Conservation (phyloP, 2,113 vertebrate species). For the Mirounga angustirostris region DNA sequence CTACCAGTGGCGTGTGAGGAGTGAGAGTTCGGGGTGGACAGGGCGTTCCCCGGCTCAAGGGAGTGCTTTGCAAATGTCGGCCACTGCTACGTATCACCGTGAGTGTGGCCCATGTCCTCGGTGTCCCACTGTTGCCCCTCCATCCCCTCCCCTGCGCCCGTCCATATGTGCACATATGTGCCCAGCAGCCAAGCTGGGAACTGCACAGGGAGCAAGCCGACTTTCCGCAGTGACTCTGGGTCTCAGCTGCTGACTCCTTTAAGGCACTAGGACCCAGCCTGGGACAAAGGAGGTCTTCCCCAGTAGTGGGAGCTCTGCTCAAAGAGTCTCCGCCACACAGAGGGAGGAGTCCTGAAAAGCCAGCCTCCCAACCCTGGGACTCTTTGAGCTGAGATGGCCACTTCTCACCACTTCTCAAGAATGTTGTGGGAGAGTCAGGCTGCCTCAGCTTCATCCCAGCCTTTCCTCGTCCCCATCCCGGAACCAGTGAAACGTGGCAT, state of each 20-base stretch:
- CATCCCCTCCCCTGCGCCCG: too few species aligned
- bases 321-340: neutral
- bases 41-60: fast-evolving
- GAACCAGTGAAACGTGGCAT: neutral
- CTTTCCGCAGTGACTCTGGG: neutral
- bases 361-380: neutral
- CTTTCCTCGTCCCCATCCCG: neutral
- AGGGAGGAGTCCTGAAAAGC: neutral
- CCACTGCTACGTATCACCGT: neutral
- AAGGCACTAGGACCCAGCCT: neutral
- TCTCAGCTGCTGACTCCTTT: neutral
- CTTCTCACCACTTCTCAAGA: slow-evolving; percentile 36
- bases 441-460: neutral
- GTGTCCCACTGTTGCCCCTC: neutral
- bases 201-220: too few species aligned
- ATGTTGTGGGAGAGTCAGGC: neutral
- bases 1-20: neutral
- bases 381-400: neutral
- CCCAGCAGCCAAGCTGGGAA: neutral
- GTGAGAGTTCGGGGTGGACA: too few species aligned
- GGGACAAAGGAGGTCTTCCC: neutral
- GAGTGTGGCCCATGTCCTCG: neutral
- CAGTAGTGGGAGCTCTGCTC: neutral
- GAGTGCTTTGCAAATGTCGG: neutral
- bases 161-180: neutral